A percentile compares a stretch with the other conserved stretches of the same genome.
Evolutionary conservation across 2,113 vertebrate species (phyloP).

Genomic region (Otus sunia): DNA sequence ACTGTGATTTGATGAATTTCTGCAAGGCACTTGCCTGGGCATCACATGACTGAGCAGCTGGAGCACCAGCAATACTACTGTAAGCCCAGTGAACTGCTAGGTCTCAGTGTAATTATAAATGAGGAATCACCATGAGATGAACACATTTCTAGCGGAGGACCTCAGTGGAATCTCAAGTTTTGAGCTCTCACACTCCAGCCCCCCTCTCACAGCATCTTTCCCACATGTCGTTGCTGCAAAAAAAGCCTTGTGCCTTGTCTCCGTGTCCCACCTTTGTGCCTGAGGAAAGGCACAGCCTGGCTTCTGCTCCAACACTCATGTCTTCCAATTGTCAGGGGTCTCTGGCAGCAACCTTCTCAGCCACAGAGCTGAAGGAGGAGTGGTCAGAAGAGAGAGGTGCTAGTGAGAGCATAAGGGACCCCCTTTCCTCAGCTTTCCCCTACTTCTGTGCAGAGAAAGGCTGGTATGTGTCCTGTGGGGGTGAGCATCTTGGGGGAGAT

Average conservation of each 20-base stretch:
- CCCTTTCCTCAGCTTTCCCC: not conserved
- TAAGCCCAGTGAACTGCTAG: not conserved
- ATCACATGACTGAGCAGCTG: not conserved
- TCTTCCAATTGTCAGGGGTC: no score
- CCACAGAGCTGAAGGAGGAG: not conserved
- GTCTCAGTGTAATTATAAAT: not conserved
- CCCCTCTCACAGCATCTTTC: not conserved
- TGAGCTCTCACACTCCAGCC: not conserved
- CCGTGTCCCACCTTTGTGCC: not conserved
- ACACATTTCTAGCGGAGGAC: not conserved
- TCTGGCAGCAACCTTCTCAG: not conserved
- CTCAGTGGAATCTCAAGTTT: not conserved
- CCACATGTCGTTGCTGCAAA: accelerated
- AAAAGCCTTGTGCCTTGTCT: not conserved
- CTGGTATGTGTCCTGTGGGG: not conserved
- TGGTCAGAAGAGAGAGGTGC: not conserved
- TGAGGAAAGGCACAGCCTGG: not conserved
- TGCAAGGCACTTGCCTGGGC: not conserved
- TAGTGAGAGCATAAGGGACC: not conserved
- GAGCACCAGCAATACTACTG: not conserved
- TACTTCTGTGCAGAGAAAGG: not conserved
- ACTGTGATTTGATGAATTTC: not conserved
- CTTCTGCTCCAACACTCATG: not conserved
- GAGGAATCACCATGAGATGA: not conserved
- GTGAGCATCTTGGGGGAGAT: not conserved